Evolutionary conservation across 2,113 vertebrate genomes (phyloP).

Genomic region (Crotalus helleri): DNA sequence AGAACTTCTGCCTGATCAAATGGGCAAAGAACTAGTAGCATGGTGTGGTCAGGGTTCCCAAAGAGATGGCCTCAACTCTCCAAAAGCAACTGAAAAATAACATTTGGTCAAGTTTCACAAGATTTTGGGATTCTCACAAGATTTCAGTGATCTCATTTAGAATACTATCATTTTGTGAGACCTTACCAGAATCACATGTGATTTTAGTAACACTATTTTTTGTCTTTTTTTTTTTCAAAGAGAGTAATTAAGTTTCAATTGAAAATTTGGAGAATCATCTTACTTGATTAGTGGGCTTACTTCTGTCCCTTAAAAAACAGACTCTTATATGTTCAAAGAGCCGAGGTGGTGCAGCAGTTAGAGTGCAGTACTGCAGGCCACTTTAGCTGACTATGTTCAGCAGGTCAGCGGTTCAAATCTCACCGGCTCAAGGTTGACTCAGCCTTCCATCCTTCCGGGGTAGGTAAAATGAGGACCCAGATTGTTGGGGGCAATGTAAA

Average conservation of each 20-base stretch:
- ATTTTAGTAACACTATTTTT: neutral
- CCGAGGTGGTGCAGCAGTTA: too few relatives aligned
- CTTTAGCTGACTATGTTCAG: too few relatives aligned
- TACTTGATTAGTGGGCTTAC: neutral
- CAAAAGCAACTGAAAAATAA: neutral
- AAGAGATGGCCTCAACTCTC: neutral
- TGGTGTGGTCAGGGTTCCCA: neutral
- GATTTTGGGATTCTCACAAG: neutral
- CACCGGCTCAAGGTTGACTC: too few relatives aligned
- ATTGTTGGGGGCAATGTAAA: too few relatives aligned
- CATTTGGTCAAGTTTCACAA: neutral
- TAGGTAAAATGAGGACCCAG: too few relatives aligned
- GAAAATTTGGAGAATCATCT: neutral
- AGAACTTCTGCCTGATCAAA: neutral
- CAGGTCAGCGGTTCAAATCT: too few relatives aligned
- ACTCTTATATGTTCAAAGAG: neutral
- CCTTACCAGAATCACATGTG: neutral
- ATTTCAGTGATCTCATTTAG: neutral
- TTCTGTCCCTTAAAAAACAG: neutral
- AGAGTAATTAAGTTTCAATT: neutral
- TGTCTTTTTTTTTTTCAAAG: neutral
- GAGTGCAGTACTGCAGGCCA: too few relatives aligned
- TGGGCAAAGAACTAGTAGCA: neutral
- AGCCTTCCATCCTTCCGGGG: too few relatives aligned
- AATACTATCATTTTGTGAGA: neutral